These are phyloP conservation scores for Cryptosula pallasiana DNA, from an alignment of 2,888 invertebrate species.

Conservation along the genomic window DNA sequence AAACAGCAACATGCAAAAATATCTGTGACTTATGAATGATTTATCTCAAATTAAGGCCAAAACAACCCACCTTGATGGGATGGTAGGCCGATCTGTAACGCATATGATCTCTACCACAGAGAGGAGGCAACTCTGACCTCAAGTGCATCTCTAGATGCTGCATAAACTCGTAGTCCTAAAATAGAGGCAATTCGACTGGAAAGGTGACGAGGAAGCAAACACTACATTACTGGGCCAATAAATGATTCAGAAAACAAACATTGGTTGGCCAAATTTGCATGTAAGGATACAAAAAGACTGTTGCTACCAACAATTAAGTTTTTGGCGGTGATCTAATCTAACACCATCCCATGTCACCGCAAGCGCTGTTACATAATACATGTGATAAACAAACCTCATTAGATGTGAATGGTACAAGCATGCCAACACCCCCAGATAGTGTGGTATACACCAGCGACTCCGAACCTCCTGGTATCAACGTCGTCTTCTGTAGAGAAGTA, in stretches of 20 bases:
- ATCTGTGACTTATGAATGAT: no score
- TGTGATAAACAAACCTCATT: slow-evolving; percentile 41
- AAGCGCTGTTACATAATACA: no score
- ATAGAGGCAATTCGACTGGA: no score
- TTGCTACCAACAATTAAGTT: not conserved
- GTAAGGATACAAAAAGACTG: not conserved
- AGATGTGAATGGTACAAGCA: slow-evolving; percentile 53
- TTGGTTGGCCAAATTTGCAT: not conserved
- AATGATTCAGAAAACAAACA: no score
- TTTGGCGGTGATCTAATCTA: no score
- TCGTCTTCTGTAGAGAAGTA: slow-evolving; percentile 90
- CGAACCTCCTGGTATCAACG: slow-evolving; percentile 92
- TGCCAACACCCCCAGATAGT: slow-evolving; percentile 64
- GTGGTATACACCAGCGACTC: slow-evolving; percentile 96
- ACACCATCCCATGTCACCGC: no score
- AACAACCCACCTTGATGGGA: slow-evolving; percentile 73
- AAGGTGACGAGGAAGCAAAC: no score
- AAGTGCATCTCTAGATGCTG: slow-evolving; percentile 99
- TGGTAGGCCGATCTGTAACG: slow-evolving; percentile 95
- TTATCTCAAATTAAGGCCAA: not conserved
- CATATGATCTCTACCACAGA: slow-evolving; percentile 95
- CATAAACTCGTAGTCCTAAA: slow-evolving; percentile 93
- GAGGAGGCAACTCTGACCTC: slow-evolving; percentile 89
- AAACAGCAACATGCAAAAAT: no score
- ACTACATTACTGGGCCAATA: no score